A percentile compares a stretch with the other conserved stretches of the same genome.
Conservation (phyloP, 2,888 invertebrate species). For the Bhutanitis thaidina region DNA sequence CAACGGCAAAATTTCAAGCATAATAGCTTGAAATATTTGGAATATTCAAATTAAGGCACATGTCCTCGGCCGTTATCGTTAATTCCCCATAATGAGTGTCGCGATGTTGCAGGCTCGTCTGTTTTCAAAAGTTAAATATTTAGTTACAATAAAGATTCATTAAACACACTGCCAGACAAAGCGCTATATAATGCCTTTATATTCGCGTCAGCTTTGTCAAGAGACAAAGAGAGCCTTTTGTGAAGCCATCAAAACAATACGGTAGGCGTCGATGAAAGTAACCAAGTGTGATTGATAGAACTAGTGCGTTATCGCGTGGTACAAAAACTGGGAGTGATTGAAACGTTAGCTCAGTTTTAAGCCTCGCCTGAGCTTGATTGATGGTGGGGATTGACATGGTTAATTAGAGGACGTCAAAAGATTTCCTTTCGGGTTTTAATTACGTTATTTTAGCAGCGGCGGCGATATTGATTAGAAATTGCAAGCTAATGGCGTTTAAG, state of each 20-base stretch:
- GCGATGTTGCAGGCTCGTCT: no score
- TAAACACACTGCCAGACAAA: no score
- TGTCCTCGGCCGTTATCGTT: no score
- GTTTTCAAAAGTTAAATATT: no score
- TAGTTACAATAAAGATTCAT: no score
- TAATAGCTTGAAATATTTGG: no score
- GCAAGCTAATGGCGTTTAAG: no score
- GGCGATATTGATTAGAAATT: not conserved
- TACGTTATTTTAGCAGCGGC: slow-evolving; percentile 15
- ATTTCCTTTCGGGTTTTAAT: slow-evolving; percentile 29
- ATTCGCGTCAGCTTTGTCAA: not conserved
- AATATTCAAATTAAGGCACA: no score
- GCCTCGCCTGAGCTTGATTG: slow-evolving; percentile 40
- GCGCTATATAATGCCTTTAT: not conserved
- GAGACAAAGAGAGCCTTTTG: not conserved
- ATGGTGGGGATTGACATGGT: slow-evolving; percentile 44
- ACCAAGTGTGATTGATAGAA: slow-evolving; percentile 18
- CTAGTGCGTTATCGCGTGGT: slow-evolving; percentile 17
- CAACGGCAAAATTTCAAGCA: no score
- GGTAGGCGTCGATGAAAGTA: not conserved
- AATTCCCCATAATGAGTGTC: no score
- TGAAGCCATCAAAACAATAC: not conserved
- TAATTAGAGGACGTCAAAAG: slow-evolving; percentile 39
- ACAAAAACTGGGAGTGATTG: slow-evolving; percentile 25
- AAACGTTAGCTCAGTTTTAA: slow-evolving; percentile 30